A percentile compares a stretch with the other conserved stretches of the same genome.
Evolutionary conservation across 2,888 invertebrate genomes (phyloP).

Genomic region (Temnothorax unifasciatus): DNA sequence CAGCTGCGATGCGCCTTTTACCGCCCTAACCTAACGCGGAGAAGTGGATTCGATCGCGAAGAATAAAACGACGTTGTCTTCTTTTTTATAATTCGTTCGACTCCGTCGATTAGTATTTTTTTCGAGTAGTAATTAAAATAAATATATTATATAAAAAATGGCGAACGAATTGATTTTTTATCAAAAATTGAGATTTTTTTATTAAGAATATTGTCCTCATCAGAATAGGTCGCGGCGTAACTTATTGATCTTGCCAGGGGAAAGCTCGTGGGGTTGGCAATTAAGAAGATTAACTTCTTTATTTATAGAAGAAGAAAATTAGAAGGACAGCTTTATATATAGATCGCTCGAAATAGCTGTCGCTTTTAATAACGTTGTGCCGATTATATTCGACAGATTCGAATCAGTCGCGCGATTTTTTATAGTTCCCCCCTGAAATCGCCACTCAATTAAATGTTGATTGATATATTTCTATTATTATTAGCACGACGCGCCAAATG

Average conservation of each 20-base stretch:
- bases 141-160: background rate
- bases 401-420: background rate
- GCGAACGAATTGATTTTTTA: background rate
- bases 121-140: background rate
- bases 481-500: too few relatives aligned
- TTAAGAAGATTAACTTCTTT: conserved; percentile 23
- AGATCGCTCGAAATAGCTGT: conserved; percentile 2
- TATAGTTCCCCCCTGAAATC: background rate
- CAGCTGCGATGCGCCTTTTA: conserved; percentile 36
- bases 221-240: background rate
- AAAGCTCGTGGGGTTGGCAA: background rate
- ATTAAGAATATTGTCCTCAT: background rate
- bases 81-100: background rate
- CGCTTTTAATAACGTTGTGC: background rate
- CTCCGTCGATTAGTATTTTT: too few relatives aligned
- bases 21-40: background rate
- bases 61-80: background rate
- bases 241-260: background rate
- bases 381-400: background rate
- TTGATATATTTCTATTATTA: background rate
- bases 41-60: conserved; percentile 32
- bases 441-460: background rate
- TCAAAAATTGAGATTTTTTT: background rate
- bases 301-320: conserved; percentile 15
- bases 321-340: background rate